Evolutionary conservation across 2,113 vertebrate species (phyloP), one percentile per base, ranked within the genome.

Genomic region (Arothron firmamentum): DNA sequence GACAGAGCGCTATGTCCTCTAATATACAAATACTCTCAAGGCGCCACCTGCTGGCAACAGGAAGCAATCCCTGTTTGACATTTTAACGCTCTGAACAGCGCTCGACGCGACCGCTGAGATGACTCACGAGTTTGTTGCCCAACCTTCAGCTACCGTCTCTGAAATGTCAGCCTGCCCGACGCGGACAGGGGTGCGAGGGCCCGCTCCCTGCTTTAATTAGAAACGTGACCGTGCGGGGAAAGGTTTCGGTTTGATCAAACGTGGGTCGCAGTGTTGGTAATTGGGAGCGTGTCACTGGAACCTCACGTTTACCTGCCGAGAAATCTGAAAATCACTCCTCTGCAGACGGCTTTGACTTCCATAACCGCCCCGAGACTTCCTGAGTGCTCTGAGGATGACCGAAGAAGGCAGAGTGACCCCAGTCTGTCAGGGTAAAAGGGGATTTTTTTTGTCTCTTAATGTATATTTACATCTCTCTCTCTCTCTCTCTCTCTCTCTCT

Each of bases 301-400:
- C 28, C 13, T 52, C 11, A 48, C 23, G 21, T 68, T 56, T 31
- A 11, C 17, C 48, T 64, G 59, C 25, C 47, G 16, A 65, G 66
- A 3, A 66, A 60, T 12, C 65, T 58, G 23, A 49, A 64, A 56
- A 46, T 41, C 21, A 31, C 55, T 66, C 41, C 53, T 54, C 21
- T 23, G 46, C 46, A 63, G 54, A 64, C 65, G 51, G 69, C 57
- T 11, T 45, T 23, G 42, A 56, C 56, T 77, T 72, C 41, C 43
- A 41, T 65, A 58, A 82, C 41, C 28, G 20, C 52, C 28, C 46
- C 52, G 42, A 61, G 45, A 59, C 56, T 57, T 67, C 47, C 34
- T 59, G 38, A 13, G 8, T 10, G 70, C 46, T 52, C 34, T 7
- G 17, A 43, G 65, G 51, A 31, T 73, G 80, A 71, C 17, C 67